Percentiles rank a stretch among this genome's conserved stretches.
Conservation (phyloP, 2,797 vertebrate genomes). For the Notamacropus eugenii region DNA sequence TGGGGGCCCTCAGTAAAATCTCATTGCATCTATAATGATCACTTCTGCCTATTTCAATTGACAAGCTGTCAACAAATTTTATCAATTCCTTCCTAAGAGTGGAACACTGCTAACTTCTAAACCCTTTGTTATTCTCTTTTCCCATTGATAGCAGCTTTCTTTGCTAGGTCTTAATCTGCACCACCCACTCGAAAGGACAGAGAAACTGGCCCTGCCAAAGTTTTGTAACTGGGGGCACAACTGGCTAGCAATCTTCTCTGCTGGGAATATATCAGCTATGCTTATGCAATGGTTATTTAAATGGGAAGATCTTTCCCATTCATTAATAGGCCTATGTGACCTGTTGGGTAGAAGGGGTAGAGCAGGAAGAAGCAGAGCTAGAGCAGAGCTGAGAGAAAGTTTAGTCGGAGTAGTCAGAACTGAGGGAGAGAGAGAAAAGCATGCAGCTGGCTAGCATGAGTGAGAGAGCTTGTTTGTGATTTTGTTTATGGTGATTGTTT, state of each 20-base stretch:
- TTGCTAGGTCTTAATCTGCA: background rate
- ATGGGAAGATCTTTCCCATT: no score
- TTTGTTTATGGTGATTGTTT: no score
- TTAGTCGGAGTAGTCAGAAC: no score
- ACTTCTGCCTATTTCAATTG: background rate
- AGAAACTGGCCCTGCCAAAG: background rate
- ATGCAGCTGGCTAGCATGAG: no score
- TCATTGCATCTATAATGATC: background rate
- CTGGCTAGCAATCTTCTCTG: background rate
- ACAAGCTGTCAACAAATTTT: background rate
- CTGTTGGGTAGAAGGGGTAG: no score
- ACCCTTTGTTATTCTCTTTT: background rate
- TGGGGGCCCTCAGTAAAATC: background rate
- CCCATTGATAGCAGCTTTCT: background rate
- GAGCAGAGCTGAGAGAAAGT: no score
- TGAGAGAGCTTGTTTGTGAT: no score
- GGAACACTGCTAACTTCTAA: background rate
- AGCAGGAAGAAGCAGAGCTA: no score
- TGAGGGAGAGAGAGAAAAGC: no score
- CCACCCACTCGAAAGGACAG: background rate
- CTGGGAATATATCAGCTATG: background rate
- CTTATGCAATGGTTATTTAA: no score
- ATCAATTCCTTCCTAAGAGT: constrained; percentile 8
- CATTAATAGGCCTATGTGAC: no score
- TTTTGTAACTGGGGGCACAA: background rate